These are phyloP conservation scores for Coremacera marginata DNA, from an alignment of 2,888 invertebrate genomes.

Conservation along the genomic window DNA sequence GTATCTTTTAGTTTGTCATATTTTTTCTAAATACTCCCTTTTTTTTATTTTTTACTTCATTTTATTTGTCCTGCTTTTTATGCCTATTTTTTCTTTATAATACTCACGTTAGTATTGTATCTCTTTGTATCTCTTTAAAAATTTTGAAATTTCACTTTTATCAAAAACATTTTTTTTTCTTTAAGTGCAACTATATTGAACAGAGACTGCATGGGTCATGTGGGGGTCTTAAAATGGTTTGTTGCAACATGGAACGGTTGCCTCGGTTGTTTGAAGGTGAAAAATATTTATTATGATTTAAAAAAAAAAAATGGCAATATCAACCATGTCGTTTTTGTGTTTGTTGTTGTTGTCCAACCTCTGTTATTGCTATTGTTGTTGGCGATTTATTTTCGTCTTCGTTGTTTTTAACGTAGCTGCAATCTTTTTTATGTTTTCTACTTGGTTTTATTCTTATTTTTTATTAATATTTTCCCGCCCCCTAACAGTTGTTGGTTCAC, in stretches of 20 bases:
- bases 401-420: neutral
- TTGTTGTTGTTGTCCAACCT: neutral
- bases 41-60: no score
- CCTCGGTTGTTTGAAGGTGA: neutral
- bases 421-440: neutral
- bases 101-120: no score
- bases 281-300: neutral
- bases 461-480: neutral
- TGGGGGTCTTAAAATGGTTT: neutral
- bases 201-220: neutral
- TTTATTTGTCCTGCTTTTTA: no score
- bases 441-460: neutral
- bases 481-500: neutral
- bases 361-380: constrained; percentile 1
- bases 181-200: neutral
- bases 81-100: no score
- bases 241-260: neutral
- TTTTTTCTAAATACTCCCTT: no score
- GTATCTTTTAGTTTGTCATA: no score
- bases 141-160: no score
- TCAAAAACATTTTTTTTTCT: neutral
- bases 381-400: constrained; percentile 4
- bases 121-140: neutral
- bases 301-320: neutral
- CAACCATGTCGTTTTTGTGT: neutral